These are phyloP conservation scores for Agonopterix alstromeriana DNA, from an alignment of 2,888 invertebrate species.

Conservation along the genomic window DNA sequence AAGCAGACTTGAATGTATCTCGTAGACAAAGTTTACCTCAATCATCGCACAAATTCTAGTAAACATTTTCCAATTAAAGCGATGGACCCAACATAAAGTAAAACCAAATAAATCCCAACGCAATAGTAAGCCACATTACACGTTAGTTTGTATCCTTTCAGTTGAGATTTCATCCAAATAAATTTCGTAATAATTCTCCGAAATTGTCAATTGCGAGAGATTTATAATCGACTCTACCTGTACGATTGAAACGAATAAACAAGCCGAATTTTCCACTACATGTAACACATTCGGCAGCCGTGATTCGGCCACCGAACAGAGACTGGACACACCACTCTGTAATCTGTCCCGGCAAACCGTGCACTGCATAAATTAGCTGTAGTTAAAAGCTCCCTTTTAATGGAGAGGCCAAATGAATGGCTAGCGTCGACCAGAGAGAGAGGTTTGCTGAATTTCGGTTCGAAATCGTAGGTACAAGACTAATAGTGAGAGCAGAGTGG, in stretches of 20 bases:
- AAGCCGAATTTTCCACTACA: conserved; percentile 38
- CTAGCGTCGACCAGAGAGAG: conserved; percentile 23
- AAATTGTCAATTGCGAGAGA: too few relatives aligned
- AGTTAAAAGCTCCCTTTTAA: conserved; percentile 72
- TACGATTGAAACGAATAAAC: conserved; percentile 41
- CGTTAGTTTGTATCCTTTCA: too few relatives aligned
- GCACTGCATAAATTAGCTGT: conserved; percentile 68
- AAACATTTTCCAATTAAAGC: too few relatives aligned
- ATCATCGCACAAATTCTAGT: too few relatives aligned
- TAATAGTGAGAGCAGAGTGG: conserved; percentile 37
- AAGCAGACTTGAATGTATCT: too few relatives aligned
- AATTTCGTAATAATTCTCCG: too few relatives aligned
- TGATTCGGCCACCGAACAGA: conserved; percentile 4
- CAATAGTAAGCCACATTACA: too few relatives aligned
- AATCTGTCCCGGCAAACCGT: conserved; percentile 65
- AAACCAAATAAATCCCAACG: too few relatives aligned
- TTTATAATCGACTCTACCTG: background rate
- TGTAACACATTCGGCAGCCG: conserved; percentile 43
- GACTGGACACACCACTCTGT: conserved; percentile 46
- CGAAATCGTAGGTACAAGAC: conserved; percentile 24
- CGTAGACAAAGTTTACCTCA: too few relatives aligned
- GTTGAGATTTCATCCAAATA: too few relatives aligned
- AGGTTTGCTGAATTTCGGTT: conserved; percentile 30
- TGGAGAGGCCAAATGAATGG: conserved; percentile 68
- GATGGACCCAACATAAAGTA: too few relatives aligned